Evolutionary conservation across 1,140 invertebrate species (phyloP).

Genomic region (Sesamia nonagrioides): DNA sequence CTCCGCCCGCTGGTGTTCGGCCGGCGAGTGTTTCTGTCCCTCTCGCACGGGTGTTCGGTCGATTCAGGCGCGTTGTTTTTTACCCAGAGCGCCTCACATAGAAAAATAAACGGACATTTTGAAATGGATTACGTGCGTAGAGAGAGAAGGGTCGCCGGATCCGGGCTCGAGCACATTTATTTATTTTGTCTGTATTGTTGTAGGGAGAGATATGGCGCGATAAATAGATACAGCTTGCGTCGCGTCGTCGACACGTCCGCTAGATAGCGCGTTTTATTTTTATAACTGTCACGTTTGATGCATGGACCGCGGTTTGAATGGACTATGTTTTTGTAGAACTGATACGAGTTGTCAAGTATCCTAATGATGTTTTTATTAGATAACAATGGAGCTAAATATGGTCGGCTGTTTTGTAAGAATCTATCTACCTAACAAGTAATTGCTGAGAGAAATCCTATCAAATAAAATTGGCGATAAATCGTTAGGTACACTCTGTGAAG

Average conservation of each 20-base stretch:
- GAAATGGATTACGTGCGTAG: constrained; percentile 68
- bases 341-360: background rate
- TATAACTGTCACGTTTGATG: constrained; percentile 70
- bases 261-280: constrained; percentile 61
- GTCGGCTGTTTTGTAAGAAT: background rate
- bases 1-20: constrained; percentile 80
- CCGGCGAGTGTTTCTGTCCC: constrained; percentile 65
- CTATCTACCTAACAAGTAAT: too few relatives aligned
- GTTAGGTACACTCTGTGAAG: too few relatives aligned
- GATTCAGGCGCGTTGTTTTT: constrained; percentile 77
- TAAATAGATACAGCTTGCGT: constrained; percentile 81
- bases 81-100: constrained; percentile 72
- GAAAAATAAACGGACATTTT: constrained; percentile 87
- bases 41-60: constrained; percentile 66
- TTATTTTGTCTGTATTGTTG: constrained; percentile 77
- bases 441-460: too few relatives aligned
- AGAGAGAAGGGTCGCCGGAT: constrained; percentile 78
- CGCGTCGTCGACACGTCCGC: constrained; percentile 52
- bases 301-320: constrained; percentile 51
- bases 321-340: constrained; percentile 9
- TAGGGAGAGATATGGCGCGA: constrained; percentile 72
- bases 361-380: constrained; percentile 3
- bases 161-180: constrained; percentile 79
- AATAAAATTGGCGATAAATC: too few relatives aligned
- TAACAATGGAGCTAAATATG: background rate